A percentile compares a stretch with the other conserved stretches of the same genome.
Evolutionary conservation across 2,113 vertebrate species (phyloP).

Genomic region (Heloderma charlesbogerti): DNA sequence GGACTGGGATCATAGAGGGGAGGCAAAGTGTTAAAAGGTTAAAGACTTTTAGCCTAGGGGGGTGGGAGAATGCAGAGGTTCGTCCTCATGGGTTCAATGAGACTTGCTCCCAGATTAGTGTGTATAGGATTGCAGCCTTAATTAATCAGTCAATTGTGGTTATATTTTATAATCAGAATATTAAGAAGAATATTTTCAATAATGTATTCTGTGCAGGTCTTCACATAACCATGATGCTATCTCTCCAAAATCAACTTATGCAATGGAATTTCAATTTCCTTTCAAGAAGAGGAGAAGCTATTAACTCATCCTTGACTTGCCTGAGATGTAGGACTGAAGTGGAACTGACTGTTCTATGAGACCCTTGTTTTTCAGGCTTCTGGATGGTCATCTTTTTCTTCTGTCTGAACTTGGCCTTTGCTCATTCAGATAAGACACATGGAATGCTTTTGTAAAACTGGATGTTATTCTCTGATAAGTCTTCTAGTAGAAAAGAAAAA

Average conservation of each 20-base stretch:
- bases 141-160: not conserved
- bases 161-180: not conserved
- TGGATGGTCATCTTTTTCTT: not conserved
- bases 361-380: not conserved
- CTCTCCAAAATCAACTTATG: not conserved
- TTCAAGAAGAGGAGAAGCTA: not conserved
- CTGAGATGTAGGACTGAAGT: not conserved
- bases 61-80: too few relatives aligned
- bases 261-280: not conserved
- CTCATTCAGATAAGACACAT: not conserved
- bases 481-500: not conserved
- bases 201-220: not conserved
- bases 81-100: not conserved
- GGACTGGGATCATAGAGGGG: too few relatives aligned
- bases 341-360: not conserved
- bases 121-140: not conserved
- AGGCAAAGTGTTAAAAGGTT: too few relatives aligned
- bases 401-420: not conserved
- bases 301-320: not conserved
- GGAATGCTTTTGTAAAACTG: not conserved
- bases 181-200: not conserved
- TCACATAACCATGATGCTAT: not conserved
- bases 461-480: not conserved
- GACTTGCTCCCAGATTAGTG: not conserved
- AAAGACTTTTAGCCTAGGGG: too few relatives aligned